A percentile compares a stretch with the other conserved stretches of the same genome.
Evolutionary conservation across 2,797 vertebrate genomes (phyloP).

Genomic region (Takifugu ocellatus): DNA sequence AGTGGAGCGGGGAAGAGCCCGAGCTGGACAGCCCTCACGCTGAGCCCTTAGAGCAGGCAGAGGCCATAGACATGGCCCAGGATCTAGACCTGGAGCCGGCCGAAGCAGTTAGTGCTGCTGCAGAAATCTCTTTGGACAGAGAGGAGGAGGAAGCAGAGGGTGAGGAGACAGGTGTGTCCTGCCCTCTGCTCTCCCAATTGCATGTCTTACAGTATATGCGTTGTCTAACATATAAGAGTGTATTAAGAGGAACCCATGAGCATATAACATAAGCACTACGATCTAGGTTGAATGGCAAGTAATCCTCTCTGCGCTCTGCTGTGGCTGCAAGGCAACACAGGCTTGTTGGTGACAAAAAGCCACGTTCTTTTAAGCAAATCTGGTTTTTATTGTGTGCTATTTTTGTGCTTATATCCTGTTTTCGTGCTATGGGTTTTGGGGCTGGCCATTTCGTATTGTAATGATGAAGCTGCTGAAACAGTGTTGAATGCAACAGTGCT

Average conservation of each 20-base stretch:
- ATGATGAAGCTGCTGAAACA: conserved; percentile 58
- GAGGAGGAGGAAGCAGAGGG: conserved; percentile 74
- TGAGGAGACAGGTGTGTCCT: conserved; percentile 90
- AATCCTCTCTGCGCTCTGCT: conserved; percentile 69
- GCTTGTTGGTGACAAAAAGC: conserved; percentile 78
- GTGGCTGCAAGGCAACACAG: conserved; percentile 82
- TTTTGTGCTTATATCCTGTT: conserved; percentile 55
- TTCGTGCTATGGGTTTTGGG: conserved; percentile 55
- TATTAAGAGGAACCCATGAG: conserved; percentile 41
- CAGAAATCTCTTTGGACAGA: conserved; percentile 78
- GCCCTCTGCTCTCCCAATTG: conserved; percentile 79
- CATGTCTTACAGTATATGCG: conserved; percentile 76
- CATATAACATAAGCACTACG: conserved; percentile 47
- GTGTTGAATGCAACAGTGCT: conserved; percentile 63
- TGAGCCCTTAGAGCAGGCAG: conserved; percentile 79
- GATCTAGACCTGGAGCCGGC: conserved; percentile 70
- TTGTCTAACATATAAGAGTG: conserved; percentile 47
- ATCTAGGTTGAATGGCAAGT: conserved; percentile 70
- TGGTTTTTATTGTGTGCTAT: conserved; percentile 52
- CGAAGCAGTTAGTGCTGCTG: conserved; percentile 78
- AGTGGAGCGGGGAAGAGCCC: conserved; percentile 83
- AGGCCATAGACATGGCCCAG: conserved; percentile 78
- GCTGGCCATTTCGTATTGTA: conserved; percentile 56
- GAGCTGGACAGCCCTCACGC: conserved; percentile 75
- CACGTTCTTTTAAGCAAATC: conserved; percentile 61